These are phyloP conservation scores for Corella eumyota DNA, from an alignment of 23 tunicate genomes.

Conservation along the genomic window DNA sequence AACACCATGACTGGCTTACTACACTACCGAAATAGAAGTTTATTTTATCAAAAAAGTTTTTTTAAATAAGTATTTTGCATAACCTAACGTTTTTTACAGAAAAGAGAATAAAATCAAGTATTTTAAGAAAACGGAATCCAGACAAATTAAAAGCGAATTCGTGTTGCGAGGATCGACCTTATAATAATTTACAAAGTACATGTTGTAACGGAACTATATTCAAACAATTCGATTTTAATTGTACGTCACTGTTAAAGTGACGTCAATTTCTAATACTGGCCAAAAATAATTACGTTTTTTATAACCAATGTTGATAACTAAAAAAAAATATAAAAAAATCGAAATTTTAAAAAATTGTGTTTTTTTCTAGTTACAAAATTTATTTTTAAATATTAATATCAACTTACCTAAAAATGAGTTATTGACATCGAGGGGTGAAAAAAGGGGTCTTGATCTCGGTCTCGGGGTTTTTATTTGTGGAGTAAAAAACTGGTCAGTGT, in stretches of 20 bases:
- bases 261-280: too few relatives aligned
- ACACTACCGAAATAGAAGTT: too few relatives aligned
- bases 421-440: neutral
- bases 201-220: conserved; percentile 9
- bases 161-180: conserved; percentile 9
- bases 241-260: too few relatives aligned
- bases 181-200: conserved; percentile 1
- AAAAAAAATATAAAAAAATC: neutral
- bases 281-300: too few relatives aligned
- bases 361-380: too few relatives aligned
- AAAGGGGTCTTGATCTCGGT: neutral
- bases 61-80: too few relatives aligned
- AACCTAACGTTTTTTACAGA: too few relatives aligned
- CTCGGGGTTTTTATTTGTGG: conserved; percentile 5
- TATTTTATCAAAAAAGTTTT: too few relatives aligned
- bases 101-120: too few relatives aligned
- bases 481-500: conserved; percentile 28
- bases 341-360: too few relatives aligned
- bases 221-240: neutral
- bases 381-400: neutral
- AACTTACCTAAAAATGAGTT: conserved; percentile 4
- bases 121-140: too few relatives aligned
- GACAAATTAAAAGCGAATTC: conserved; percentile 1
- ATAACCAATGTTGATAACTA: neutral
- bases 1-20: too few relatives aligned